Evolutionary conservation across 2,113 vertebrate species (phyloP).

Genomic region (Dascyllus trimaculatus): DNA sequence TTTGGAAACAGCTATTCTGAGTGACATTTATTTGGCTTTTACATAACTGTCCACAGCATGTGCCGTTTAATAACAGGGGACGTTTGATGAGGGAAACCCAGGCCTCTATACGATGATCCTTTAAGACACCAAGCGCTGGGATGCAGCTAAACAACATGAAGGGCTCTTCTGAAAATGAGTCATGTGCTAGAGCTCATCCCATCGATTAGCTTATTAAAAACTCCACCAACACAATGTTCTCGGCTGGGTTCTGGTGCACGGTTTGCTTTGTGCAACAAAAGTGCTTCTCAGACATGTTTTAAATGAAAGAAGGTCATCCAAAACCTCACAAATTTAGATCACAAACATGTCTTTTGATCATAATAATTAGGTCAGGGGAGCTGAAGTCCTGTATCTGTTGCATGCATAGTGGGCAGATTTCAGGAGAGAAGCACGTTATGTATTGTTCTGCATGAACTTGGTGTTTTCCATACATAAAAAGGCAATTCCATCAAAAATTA

Average conservation of each 20-base stretch:
- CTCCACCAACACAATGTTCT: conserved; percentile 13
- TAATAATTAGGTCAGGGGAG: background rate
- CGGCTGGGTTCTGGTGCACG: background rate
- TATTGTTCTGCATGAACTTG: too few relatives aligned
- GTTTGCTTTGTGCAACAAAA: conserved; percentile 19
- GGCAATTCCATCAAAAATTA: too few relatives aligned
- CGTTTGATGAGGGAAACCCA: background rate
- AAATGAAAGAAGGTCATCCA: background rate
- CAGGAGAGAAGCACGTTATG: too few relatives aligned
- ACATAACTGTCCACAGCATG: background rate
- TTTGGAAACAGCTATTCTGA: conserved; percentile 7
- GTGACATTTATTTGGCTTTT: background rate
- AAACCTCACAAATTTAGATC: background rate
- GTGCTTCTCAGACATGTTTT: background rate
- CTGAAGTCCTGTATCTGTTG: background rate
- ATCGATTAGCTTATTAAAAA: conserved; percentile 27
- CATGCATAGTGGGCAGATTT: too few relatives aligned
- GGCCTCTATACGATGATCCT: background rate
- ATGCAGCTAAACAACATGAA: conserved; percentile 11
- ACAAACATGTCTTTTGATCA: background rate
- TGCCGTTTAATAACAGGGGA: background rate
- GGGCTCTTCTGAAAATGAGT: conserved; percentile 23
- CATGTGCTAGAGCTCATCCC: conserved; percentile 20
- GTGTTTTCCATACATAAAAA: too few relatives aligned
- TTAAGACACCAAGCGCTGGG: background rate